Evolutionary conservation across 2,888 invertebrate genomes (phyloP).

Genomic region (Tetranychus truncatus): DNA sequence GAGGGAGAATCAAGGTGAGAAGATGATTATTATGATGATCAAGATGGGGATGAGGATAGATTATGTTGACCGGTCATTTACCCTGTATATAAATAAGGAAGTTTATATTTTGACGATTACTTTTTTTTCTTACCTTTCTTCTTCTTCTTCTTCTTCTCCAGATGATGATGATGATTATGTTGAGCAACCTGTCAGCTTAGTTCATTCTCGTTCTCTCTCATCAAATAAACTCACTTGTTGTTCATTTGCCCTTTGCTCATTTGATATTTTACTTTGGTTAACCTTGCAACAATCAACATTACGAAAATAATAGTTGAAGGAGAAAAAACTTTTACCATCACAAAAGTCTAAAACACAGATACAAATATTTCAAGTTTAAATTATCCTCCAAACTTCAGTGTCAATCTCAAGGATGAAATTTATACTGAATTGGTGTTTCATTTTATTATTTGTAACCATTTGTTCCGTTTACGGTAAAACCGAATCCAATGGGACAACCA

Average conservation of each 20-base stretch:
- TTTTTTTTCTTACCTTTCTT: background rate
- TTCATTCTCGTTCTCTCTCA: background rate
- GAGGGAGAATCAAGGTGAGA: background rate
- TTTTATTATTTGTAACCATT: background rate
- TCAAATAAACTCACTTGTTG: background rate
- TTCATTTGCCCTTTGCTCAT: background rate
- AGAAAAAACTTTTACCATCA: background rate
- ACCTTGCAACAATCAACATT: background rate
- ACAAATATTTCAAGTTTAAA: background rate
- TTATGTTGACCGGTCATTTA: slow-evolving; percentile 10
- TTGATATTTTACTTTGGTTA: background rate
- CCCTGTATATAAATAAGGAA: slow-evolving; percentile 8
- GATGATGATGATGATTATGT: background rate
- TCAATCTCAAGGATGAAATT: background rate
- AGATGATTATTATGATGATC: background rate
- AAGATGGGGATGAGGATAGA: background rate
- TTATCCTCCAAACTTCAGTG: background rate
- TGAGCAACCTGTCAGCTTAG: background rate
- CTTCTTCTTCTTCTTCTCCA: background rate
- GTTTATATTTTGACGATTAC: background rate
- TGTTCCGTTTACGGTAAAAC: background rate
- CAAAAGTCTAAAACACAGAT: background rate
- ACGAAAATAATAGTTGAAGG: background rate
- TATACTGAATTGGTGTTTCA: background rate
- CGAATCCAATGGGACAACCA: background rate